Conservation (phyloP, 2,113 vertebrate genomes). For the Astatoreochromis straeleni region DNA sequence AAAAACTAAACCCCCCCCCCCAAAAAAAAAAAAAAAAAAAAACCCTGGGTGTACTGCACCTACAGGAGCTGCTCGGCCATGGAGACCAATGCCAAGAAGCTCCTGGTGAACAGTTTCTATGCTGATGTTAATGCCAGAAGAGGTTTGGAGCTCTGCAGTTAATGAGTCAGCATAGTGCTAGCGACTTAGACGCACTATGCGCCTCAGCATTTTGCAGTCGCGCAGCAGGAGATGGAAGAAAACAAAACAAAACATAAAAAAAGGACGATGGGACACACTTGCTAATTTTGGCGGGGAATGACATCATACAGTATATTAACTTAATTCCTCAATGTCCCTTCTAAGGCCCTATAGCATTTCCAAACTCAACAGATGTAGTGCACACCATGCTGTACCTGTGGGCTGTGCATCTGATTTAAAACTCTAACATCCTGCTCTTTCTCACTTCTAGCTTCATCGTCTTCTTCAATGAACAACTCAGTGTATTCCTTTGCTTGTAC, state of each 20-base stretch:
- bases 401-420: constrained; percentile 56
- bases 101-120: neutral
- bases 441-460: constrained; percentile 66
- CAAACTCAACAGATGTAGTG: neutral
- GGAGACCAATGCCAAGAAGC: neutral
- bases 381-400: constrained; percentile 79
- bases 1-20: no score
- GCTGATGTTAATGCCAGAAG: neutral
- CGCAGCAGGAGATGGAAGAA: neutral
- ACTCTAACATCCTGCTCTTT: constrained; percentile 30
- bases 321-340: constrained; percentile 10
- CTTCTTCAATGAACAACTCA: constrained; percentile 85
- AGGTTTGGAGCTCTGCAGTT: neutral
- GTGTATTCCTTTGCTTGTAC: constrained; percentile 55
- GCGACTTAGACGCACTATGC: neutral
- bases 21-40: rapidly evolving
- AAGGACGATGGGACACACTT: neutral
- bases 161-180: neutral
- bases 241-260: neutral
- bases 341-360: neutral
- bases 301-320: neutral
- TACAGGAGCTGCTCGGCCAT: neutral
- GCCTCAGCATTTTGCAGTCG: neutral
- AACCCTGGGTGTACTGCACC: neutral
- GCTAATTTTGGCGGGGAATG: neutral